Base-by-base conservation (phyloP, 2,113 vertebrate species). In the Hymenochirus boettgeri region DNA sequence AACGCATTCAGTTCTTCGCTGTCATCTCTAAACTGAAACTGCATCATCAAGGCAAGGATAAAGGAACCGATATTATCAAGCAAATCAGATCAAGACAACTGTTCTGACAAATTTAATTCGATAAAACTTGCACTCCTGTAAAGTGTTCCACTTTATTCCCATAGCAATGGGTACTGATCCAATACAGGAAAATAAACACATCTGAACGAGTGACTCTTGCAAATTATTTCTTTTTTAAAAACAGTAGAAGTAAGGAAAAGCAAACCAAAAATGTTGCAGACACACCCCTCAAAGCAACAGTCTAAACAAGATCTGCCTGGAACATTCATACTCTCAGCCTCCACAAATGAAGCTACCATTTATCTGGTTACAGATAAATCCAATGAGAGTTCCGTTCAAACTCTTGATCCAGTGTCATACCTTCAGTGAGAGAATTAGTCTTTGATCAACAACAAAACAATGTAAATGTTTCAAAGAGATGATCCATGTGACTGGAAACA, bases 291-390 rank as follows among this genome's bases (percentile, higher is more conserved):
- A 4, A 5, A 71, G 72, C 7, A 23, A 52, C 2, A 5, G 23
- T 0, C 13, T 1, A 5, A 74, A 4, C 48, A 75, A 61, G 0
- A 74, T 62, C 57, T 73, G 76, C 0, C 61, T 70, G 0, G 88
- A 89, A 57, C 88, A 89, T 64, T 90, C 86, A 0, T 90, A 89
- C 0, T 85, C 86, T 18, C 75, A 78, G 0, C 72, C 62, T 3
- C 3, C 72, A 63, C 70, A 0, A 80, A 85, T 1, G 23, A 75
- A 9, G 65, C 74, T 0, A 57, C 35, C 37, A 74, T 69, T 50
- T 3, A 58, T 0, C 0, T 33, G 0, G 57, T 66, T 4, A 70
- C 75, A 18, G 70, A 48, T 26, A 67, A 65, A 0, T 0, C 5
- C 0, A 21, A 31, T 0, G 17, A 12, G 0, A 21, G 75, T 0